Evolutionary conservation across 2,797 vertebrate genomes (phyloP), one percentile per base, ranked within the genome.

Genomic region (Buphagus erythrorhynchus): DNA sequence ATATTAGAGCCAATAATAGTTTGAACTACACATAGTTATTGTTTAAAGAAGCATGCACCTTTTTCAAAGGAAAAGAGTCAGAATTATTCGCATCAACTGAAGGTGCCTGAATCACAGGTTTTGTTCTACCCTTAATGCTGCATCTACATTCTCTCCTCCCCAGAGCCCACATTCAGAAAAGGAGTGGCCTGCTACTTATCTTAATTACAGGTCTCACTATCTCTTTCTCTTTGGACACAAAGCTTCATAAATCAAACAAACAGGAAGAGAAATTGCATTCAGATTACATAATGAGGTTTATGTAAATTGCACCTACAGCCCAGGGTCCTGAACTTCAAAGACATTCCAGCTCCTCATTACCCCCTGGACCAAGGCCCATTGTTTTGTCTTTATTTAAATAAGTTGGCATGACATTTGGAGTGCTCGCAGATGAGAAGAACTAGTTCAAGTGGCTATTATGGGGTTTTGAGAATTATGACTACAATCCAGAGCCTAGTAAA

Each of bases 311-410:
- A 96, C 94, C 95, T 96, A 94, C 75, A 81, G 85, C 78, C 78
- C 42, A 83, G 62, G 81, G 81, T 94, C 81, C 81, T 68, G 91
- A 80, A 91, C 95, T 96, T 96, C 93, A 96, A 96, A 97, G 68
- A 65, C 92, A 95, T 93, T 95, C 95, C 95, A 89, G 65, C 43
- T 83, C 58, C 91, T 94, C 33, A 5, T 88, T 89, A 94, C 62
- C 65, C 92, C 65, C 75, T 86, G 91, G 91, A 89, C 59, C 81
- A 71, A 43, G 69, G 82, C 95, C 89, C 89, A n/a, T 10, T 80
- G 91, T 86, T 96, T 94, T 95, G 93, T 96, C 90, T 94, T 83
- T 84, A 95, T 95, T 91, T 83, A 96, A 96, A 95, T 90, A 91
- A 90, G 76, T 2, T 96, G 92, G 87, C 85, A 88, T 1, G 29